A percentile compares a stretch with the other conserved stretches of the same genome.
Conservation (phyloP, 2,113 vertebrate species). For the Ailuropoda melanoleuca region DNA sequence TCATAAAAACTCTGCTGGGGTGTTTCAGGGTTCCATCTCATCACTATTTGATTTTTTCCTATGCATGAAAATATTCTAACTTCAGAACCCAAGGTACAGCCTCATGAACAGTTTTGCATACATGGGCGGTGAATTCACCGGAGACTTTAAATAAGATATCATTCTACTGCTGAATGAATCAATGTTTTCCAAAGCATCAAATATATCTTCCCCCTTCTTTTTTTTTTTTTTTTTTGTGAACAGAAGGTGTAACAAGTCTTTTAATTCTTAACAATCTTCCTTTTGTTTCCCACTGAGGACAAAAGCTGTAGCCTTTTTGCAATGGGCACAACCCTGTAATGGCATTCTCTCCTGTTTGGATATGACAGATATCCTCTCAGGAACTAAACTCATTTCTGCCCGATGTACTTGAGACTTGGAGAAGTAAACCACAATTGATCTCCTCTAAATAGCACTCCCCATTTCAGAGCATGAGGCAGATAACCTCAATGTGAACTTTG, state of each 20-base stretch:
- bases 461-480: conserved; percentile 73
- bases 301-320: conserved; percentile 75
- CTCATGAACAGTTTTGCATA: not conserved
- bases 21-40: not conserved
- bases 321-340: conserved; percentile 79
- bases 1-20: not conserved
- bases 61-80: not conserved
- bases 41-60: not conserved
- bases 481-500: conserved; percentile 90
- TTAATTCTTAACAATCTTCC: conserved; percentile 31
- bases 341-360: conserved; percentile 82
- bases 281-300: conserved; percentile 63
- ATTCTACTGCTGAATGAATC: not conserved
- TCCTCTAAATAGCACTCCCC: conserved; percentile 79
- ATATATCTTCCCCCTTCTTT: not conserved
- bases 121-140: not conserved
- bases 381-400: conserved; percentile 89
- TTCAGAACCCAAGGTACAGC: not conserved
- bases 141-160: not conserved
- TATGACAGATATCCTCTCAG: conserved; percentile 89
- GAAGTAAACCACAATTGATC: conserved; percentile 85
- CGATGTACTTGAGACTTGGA: conserved; percentile 82
- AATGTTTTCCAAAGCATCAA: conserved; percentile 42
- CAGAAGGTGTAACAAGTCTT: conserved; percentile 58
- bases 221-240: conserved; percentile 45